Percentiles rank a stretch among this genome's conserved stretches.
Evolutionary conservation across 2,888 invertebrate species (phyloP).

Genomic region (Lasioglossum leucozonium): DNA sequence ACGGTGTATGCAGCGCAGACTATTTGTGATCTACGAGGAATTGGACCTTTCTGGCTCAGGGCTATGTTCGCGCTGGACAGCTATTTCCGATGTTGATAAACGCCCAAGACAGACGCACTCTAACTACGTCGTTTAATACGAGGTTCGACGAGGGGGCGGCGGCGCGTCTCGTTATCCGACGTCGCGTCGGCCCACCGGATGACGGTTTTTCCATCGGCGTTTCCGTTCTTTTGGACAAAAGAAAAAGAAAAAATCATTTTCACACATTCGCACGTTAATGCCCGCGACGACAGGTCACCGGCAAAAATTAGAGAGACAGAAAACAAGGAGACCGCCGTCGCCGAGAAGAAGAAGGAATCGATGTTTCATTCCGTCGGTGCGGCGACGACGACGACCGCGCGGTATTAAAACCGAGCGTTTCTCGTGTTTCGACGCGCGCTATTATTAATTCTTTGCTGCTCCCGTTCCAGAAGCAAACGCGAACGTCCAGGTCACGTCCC

Average conservation of each 20-base stretch:
- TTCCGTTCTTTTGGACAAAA: not conserved
- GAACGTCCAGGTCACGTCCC: conserved; percentile 45
- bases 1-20: conserved; percentile 34
- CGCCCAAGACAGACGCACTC: conserved; percentile 63
- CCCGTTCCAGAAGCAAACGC: conserved; percentile 23
- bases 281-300: not conserved
- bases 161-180: not conserved
- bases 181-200: not conserved
- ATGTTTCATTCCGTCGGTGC: conserved; percentile 39
- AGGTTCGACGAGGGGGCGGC: not conserved
- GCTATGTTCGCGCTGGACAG: conserved; percentile 73
- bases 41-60: conserved; percentile 80
- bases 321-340: not conserved
- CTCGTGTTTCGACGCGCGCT: conserved; percentile 35
- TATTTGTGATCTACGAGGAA: conserved; percentile 81
- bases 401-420: conserved; percentile 50
- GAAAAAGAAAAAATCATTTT: not conserved
- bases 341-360: conserved; percentile 21
- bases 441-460: conserved; percentile 50
- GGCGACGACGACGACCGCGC: too few relatives aligned
- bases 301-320: not conserved
- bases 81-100: conserved; percentile 79
- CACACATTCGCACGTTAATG: too few relatives aligned
- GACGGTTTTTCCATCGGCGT: not conserved
- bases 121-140: conserved; percentile 25